These are phyloP conservation scores for Gari tellinella DNA, from an alignment of 2,888 invertebrate genomes.

Conservation along the genomic window DNA sequence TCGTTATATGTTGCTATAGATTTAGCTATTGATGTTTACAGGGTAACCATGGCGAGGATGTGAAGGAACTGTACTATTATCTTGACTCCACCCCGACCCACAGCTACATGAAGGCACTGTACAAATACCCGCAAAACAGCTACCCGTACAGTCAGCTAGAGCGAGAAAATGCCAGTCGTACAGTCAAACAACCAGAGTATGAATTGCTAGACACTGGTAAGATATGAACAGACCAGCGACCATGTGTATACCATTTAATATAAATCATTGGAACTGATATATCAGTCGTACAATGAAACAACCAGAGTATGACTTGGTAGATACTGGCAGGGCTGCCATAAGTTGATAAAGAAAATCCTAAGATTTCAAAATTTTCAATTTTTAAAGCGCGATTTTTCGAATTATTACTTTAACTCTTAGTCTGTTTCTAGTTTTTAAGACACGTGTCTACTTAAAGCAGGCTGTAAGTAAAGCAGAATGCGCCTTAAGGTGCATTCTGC, in stretches of 20 bases:
- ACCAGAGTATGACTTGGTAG: slow-evolving; percentile 82
- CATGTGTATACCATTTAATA: no score
- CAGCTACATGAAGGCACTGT: slow-evolving; percentile 83
- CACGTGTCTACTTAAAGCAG: no score
- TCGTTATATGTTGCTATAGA: no score
- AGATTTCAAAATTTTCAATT: no score
- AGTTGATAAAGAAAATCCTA: no score
- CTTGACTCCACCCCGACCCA: slow-evolving; percentile 82
- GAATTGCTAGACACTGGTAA: slow-evolving; percentile 83
- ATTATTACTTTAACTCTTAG: no score
- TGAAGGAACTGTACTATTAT: slow-evolving; percentile 84
- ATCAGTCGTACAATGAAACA: slow-evolving; percentile 63
- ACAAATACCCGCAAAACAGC: slow-evolving; percentile 82
- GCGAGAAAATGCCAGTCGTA: slow-evolving; percentile 70
- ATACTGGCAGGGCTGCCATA: slow-evolving; percentile 84
- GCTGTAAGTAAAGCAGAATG: no score
- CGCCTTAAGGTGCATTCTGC: no score
- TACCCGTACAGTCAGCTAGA: slow-evolving; percentile 81
- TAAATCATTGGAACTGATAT: no score
- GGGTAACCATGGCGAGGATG: slow-evolving; percentile 85
- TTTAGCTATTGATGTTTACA: slow-evolving; percentile 47
- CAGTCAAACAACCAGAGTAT: slow-evolving; percentile 76
- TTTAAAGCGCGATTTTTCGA: no score
- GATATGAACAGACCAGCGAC: no score
- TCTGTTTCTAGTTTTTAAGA: no score